phyloP scores from a whole-genome alignment of 2,113 vertebrate genomes.

The Zosterops lateralis region DNA sequence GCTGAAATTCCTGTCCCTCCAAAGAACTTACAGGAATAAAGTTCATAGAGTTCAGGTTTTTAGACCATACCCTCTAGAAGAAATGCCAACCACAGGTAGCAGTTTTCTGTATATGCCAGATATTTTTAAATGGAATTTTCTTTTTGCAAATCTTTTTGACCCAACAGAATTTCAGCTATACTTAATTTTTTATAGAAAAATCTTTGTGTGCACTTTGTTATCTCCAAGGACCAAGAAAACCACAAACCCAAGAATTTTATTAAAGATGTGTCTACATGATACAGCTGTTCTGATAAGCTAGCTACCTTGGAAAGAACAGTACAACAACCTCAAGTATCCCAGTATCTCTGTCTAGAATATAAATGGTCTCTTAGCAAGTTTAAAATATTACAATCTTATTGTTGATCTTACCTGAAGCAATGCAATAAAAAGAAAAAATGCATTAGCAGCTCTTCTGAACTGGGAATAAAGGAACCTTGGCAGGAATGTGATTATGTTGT shows the following conservation, averaged over 20 bases:
- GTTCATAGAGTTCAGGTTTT: background rate
- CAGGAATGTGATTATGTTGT: constrained; percentile 96
- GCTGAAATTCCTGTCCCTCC: background rate
- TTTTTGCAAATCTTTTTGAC: background rate
- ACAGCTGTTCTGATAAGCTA: background rate
- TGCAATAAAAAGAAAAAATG: constrained; percentile 98
- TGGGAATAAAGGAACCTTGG: constrained; percentile 98
- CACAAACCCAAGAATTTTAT: background rate
- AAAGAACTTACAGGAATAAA: background rate
- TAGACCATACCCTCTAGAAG: background rate
- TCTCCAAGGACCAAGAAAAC: background rate
- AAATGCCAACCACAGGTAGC: background rate
- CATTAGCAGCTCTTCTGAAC: constrained; percentile 97
- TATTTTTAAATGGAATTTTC: background rate
- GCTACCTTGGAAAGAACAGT: background rate
- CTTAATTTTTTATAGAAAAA: background rate
- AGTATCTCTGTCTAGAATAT: background rate
- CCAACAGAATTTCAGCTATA: background rate
- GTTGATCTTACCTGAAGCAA: constrained; percentile 90
- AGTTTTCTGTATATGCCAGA: background rate
- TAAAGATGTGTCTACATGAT: background rate
- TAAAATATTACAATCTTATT: background rate
- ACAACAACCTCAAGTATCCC: background rate
- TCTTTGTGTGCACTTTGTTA: background rate
- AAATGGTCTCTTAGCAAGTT: background rate